Percentiles rank a stretch among this genome's conserved stretches.
These are phyloP conservation scores for Psephotus haematonotus DNA, from an alignment of 2,113 vertebrate genomes.

Conservation along the genomic window DNA sequence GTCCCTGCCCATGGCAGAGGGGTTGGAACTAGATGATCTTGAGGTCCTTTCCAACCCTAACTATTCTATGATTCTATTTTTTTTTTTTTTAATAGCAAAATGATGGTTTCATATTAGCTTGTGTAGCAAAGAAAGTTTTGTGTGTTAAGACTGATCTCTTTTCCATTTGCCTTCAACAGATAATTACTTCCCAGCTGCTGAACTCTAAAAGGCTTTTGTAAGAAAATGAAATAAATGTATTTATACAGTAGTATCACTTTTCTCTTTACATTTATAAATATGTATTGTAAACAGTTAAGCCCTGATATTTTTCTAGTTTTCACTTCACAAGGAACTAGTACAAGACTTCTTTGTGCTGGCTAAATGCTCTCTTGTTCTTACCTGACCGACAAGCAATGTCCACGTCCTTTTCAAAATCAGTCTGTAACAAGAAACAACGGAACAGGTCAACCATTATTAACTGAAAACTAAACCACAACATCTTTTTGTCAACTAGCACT, in stretches of 20 bases:
- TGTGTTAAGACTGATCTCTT: background rate
- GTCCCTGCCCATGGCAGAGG: no score
- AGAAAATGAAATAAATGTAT: background rate
- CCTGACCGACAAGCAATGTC: constrained; percentile 99
- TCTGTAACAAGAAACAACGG: constrained; percentile 82
- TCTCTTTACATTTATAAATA: background rate
- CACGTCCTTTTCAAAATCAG: constrained; percentile 99
- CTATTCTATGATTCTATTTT: no score
- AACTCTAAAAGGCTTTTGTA: background rate
- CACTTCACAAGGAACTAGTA: background rate
- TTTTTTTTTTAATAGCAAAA: background rate
- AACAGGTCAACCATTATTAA: constrained; percentile 48
- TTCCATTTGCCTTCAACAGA: background rate
- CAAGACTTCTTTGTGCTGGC: background rate
- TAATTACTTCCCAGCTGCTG: background rate
- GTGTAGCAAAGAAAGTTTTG: background rate
- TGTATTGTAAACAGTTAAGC: background rate
- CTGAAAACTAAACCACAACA: background rate
- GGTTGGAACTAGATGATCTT: no score
- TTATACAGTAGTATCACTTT: background rate
- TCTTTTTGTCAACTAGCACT: background rate
- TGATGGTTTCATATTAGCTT: background rate
- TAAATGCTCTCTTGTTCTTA: constrained; percentile 72
- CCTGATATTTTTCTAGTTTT: background rate
- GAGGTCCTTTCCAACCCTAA: no score